Conservation (phyloP, 2,797 vertebrate genomes). For the Buphagus erythrorhynchus region DNA sequence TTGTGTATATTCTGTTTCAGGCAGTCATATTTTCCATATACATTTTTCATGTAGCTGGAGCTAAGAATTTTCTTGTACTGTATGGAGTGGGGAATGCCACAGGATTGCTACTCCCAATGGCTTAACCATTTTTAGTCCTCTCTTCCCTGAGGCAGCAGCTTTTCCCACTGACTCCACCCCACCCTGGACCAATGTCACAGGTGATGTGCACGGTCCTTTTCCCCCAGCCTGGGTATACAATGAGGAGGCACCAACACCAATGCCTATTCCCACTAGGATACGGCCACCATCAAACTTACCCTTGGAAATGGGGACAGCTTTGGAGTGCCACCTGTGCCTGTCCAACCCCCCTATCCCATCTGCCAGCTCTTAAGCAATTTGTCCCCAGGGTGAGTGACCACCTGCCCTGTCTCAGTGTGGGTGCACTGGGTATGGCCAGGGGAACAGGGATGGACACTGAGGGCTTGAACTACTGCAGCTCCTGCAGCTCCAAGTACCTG, state of each 20-base stretch:
- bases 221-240: background rate
- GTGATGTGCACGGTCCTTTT: accelerated
- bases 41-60: background rate
- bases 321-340: accelerated
- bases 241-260: background rate
- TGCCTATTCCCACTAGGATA: background rate
- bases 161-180: background rate
- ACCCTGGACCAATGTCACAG: accelerated
- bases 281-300: background rate
- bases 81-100: background rate
- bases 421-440: background rate
- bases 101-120: background rate
- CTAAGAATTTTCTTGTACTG: background rate
- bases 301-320: background rate
- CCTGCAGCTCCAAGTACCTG: background rate
- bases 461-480: background rate
- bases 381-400: background rate
- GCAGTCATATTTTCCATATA: background rate
- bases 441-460: background rate
- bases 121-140: background rate
- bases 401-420: background rate
- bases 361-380: background rate
- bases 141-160: background rate
- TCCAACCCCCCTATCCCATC: accelerated
- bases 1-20: background rate